Evolutionary conservation across 2,113 vertebrate species (phyloP).

Genomic region (Cathartes aura): DNA sequence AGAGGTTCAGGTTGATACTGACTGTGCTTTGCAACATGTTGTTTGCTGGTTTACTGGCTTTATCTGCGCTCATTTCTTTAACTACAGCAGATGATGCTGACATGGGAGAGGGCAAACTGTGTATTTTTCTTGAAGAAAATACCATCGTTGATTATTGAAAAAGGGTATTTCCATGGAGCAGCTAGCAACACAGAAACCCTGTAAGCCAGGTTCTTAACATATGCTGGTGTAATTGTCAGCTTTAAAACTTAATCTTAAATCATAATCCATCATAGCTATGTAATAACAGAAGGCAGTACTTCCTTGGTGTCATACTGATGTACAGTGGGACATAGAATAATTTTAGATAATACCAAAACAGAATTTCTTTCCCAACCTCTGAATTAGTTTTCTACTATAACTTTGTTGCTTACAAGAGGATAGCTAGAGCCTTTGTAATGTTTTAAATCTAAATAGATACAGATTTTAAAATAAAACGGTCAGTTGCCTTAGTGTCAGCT

Average conservation of each 20-base stretch:
- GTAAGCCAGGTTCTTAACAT: neutral
- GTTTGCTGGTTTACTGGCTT: neutral
- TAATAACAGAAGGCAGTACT: neutral
- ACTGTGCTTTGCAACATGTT: neutral
- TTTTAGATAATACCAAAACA: neutral
- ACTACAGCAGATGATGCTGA: conserved; percentile 31
- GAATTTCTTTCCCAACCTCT: neutral
- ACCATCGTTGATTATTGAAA: neutral
- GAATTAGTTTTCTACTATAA: neutral
- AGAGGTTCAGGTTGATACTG: neutral
- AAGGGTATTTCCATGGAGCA: neutral
- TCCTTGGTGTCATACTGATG: neutral
- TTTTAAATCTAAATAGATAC: neutral
- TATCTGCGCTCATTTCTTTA: neutral
- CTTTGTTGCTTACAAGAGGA: neutral
- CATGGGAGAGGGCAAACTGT: conserved; percentile 55
- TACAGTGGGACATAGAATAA: neutral
- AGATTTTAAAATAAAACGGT: neutral
- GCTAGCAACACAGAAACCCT: neutral
- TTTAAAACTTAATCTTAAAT: neutral
- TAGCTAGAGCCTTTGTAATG: neutral
- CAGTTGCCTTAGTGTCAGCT: neutral
- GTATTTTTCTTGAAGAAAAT: neutral
- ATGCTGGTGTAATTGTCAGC: neutral
- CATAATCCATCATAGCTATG: neutral